phyloP scores from a whole-genome alignment of 1,140 invertebrate species.

The Orussus abietinus region DNA sequence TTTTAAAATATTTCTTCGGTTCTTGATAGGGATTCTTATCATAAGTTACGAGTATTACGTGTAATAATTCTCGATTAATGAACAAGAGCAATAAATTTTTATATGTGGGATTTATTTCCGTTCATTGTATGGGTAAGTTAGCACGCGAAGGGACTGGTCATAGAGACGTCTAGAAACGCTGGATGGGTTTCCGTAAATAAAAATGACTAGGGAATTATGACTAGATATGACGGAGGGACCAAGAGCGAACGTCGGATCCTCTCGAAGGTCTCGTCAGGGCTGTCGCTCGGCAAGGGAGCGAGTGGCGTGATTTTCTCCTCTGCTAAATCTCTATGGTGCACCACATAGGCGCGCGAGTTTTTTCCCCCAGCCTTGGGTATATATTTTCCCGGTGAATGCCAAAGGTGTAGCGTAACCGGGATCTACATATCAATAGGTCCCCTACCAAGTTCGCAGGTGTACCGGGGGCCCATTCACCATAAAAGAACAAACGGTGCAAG shows the following conservation, averaged over 20 bases:
- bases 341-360: conserved; percentile 23
- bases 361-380: neutral
- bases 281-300: neutral
- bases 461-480: conserved; percentile 39
- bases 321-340: neutral
- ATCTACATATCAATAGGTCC: conserved; percentile 50
- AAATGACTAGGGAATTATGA: neutral
- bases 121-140: too few species aligned
- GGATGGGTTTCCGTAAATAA: too few species aligned
- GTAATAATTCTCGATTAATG: too few species aligned
- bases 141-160: too few species aligned
- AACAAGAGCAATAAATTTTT: too few species aligned
- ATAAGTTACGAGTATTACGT: too few species aligned
- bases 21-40: too few species aligned
- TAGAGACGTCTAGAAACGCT: too few species aligned
- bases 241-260: neutral
- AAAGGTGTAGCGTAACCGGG: conserved; percentile 45
- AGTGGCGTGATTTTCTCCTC: neutral
- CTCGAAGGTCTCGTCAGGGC: neutral
- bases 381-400: conserved; percentile 19
- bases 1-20: too few species aligned
- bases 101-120: too few species aligned
- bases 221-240: neutral
- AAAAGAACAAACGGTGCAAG: conserved; percentile 42
- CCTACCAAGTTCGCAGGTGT: conserved; percentile 47